Evolutionary conservation across 92 coral and sea anemone genomes (phyloP), one percentile per base, ranked within the genome.

Genomic region (Siderastrea siderea): DNA sequence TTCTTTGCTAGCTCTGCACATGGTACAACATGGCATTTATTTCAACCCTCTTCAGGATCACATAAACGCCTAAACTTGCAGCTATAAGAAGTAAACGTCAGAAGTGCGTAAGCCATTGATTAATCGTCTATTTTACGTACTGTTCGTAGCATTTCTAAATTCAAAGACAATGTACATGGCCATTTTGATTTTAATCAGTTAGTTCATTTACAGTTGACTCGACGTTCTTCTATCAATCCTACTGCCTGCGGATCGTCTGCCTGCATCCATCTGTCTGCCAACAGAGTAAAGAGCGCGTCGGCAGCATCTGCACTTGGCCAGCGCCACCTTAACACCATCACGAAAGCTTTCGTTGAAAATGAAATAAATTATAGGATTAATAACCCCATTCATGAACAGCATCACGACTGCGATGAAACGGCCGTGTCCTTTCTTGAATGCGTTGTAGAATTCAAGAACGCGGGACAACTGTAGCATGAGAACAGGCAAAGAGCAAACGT

Each of bases 361-460:
- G 55, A 46, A 70, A 71, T 85, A 85, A 38, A 85, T 75, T 4
- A 77, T 57, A 5, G 89, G 89, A 66, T 85, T 85, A 4, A 85
- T 58, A 2, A 72, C 89, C 3, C 83, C 89, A 53, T 85, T 85
- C 59, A 67, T 26, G 53, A 65, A 77, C 43, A 65, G 45, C 77
- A 85, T 47, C 26, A 85, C 15, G 6, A 68, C 8, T 4, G 83
- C 71, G 52, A 45, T 57, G 26, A 77, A 77, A 10, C 75, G 66
- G 9, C 69, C 58, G 7, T 76, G 68, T 2, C n/a, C 67, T n/a
- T 50, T 85, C 46, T 53, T n/a, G 0, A 85, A 57, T 4, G 9
- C 43, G 4, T 53, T 57, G 45, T 9, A 77, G 52, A 85, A 85
- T n/a, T 69, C 89, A 77, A 75, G 67, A 11, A 15, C 1, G 7